Conservation (phyloP, 1,140 invertebrate species). For the Drosophila parabipectinata region DNA sequence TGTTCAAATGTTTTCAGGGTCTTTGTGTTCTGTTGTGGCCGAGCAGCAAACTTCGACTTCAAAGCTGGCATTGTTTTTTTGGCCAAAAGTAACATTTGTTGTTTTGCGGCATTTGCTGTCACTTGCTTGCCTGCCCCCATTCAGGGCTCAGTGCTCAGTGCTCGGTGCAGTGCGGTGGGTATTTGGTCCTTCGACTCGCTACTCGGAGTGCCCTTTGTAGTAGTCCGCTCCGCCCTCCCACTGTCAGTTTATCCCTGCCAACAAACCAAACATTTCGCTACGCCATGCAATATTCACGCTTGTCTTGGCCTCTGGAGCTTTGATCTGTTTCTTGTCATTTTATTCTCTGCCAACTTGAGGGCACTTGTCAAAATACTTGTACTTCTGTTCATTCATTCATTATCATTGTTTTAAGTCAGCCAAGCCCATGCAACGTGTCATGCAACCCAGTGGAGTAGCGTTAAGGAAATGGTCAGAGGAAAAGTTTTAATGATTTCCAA, state of each 20-base stretch:
- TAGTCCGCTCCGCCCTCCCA: slow-evolving; percentile 1
- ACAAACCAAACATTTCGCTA: slow-evolving; percentile 62
- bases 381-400: slow-evolving; percentile 56
- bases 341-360: slow-evolving; percentile 55
- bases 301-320: slow-evolving; percentile 66
- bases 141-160: slow-evolving; percentile 49
- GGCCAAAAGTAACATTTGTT: slow-evolving; percentile 67
- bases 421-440: slow-evolving; percentile 43
- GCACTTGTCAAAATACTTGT: slow-evolving; percentile 73
- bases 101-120: slow-evolving; percentile 59
- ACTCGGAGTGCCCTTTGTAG: not conserved
- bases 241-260: slow-evolving; percentile 60
- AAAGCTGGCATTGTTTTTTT: slow-evolving; percentile 55
- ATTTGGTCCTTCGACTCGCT: slow-evolving; percentile 10
- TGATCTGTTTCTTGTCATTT: slow-evolving; percentile 73
- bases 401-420: slow-evolving; percentile 58
- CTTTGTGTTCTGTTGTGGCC: slow-evolving; percentile 6
- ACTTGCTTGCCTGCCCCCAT: slow-evolving; percentile 56
- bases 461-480: not conserved
- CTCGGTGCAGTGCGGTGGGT: slow-evolving; percentile 48
- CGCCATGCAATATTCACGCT: slow-evolving; percentile 73
- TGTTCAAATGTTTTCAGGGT: slow-evolving; percentile 16
- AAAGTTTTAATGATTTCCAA: slow-evolving; percentile 17
- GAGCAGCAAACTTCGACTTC: slow-evolving; percentile 19
- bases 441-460: slow-evolving; percentile 9